Conservation (phyloP, 64 coral and sea anemone species). For the Pocillopora damicornis region DNA sequence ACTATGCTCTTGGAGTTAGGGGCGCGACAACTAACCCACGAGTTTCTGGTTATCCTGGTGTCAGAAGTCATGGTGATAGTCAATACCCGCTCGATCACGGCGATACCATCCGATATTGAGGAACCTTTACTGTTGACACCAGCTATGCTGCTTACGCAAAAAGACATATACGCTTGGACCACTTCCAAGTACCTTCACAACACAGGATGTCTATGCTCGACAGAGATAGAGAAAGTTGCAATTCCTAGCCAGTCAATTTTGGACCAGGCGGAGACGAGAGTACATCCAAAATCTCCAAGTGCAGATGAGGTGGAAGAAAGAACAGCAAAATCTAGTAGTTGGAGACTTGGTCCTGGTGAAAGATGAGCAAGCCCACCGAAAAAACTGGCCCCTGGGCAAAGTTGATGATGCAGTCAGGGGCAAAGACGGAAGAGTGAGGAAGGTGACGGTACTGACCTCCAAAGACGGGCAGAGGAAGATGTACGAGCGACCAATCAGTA, state of each 20-base stretch:
- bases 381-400: neutral
- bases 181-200: conserved; percentile 22
- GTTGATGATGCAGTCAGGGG: conserved; percentile 26
- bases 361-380: neutral
- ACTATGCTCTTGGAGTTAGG: conserved; percentile 22
- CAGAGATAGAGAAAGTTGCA: conserved; percentile 7
- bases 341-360: conserved; percentile 7
- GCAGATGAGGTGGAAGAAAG: neutral
- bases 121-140: conserved; percentile 17
- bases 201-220: conserved; percentile 13
- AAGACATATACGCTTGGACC: neutral
- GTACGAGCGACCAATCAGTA: conserved; percentile 20
- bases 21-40: conserved; percentile 5
- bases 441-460: neutral
- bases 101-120: neutral
- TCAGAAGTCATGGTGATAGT: neutral
- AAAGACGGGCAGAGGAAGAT: conserved; percentile 23
- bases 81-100: neutral
- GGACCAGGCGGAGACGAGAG: neutral
- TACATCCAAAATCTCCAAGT: neutral
- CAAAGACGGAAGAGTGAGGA: conserved; percentile 21
- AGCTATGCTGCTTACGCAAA: conserved; percentile 20
- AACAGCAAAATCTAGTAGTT: neutral
- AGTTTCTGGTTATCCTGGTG: conserved; percentile 3
- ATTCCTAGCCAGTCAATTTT: neutral